Percentiles rank a stretch among this genome's conserved stretches.
Evolutionary conservation across 2,113 vertebrate species (phyloP).

Genomic region (Oceanodroma tethys): DNA sequence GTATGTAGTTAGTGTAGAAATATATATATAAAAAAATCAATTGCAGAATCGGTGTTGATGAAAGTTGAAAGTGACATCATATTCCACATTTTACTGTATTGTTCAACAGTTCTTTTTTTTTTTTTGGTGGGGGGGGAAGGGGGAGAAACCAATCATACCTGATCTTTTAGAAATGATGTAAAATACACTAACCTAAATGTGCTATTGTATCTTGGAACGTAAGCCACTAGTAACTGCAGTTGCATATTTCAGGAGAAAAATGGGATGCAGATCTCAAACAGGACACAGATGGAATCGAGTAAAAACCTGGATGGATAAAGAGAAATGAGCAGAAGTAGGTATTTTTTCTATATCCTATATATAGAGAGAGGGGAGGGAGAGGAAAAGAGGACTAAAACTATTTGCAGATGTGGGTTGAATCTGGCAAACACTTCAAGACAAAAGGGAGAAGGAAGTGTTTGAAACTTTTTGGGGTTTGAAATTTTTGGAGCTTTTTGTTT

Average conservation of each 20-base stretch:
- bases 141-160: background rate
- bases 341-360: conserved; percentile 51
- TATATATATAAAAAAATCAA: background rate
- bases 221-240: conserved; percentile 67
- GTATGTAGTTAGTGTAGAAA: background rate
- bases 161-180: conserved; percentile 59
- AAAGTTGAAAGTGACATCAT: background rate
- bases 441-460: conserved; percentile 34
- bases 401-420: conserved; percentile 63
- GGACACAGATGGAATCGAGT: conserved; percentile 60
- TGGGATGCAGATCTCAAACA: conserved; percentile 42
- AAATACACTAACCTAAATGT: conserved; percentile 52
- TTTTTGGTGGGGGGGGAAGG: fast-evolving
- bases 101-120: background rate
- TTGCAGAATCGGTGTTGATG: background rate
- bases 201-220: conserved; percentile 62
- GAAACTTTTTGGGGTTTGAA: conserved; percentile 6
- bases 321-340: conserved; percentile 46
- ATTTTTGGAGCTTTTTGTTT: background rate
- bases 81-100: background rate
- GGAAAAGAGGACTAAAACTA: conserved; percentile 24
- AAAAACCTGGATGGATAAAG: conserved; percentile 46
- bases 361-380: background rate
- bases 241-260: conserved; percentile 59
- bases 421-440: conserved; percentile 49